Evolutionary conservation across 1,140 invertebrate species (phyloP), one percentile per base, ranked within the genome.

Genomic region (Drosophila bipectinata): DNA sequence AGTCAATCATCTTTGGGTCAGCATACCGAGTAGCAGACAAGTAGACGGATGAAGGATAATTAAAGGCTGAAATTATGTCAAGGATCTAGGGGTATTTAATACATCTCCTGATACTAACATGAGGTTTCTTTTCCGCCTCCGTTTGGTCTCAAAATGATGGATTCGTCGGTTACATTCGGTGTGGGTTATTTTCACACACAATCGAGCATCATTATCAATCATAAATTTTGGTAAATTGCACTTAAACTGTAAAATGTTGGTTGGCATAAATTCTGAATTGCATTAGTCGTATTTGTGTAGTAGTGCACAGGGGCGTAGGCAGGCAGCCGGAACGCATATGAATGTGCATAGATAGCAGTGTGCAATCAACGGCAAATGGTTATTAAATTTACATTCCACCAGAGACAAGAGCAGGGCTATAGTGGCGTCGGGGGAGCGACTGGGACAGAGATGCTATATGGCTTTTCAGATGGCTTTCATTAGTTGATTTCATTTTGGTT

Each of bases 401-500:
- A 74, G 57, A 63, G 57, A 71, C 21, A 60, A 39, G 30, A 18
- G 21, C 26, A 24, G 26, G 4, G 28, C n/a, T 14, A 14, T 24
- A 8, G 10, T 4, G 39, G 9, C n/a, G 14, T 21, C 30, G 58
- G 47, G 45, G 32, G 47, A 54, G 54, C 18, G n/a, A 56, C 39
- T 37, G 24, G 10, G 32, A 6, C n/a, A n/a, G 47, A 45, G 24
- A 64, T 72, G 32, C 26, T 10, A 21, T 10, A 47, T 47, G 56
- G 62, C 63, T 77, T 57, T 75, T 76, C 55, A 51, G 44, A 57
- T 80, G 77, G 72, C 72, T 80, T 80, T 80, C 67, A 85, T 85
- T 77, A 81, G 82, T 74, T 81, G 82, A 85, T 85, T 87, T 85
- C 49, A 64, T 81, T 79, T 85, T 26, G 41, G 82, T 87, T 85